A percentile compares a stretch with the other conserved stretches of the same genome.
Evolutionary conservation across 2,113 vertebrate genomes (phyloP).

Genomic region (Heliornis fulica): DNA sequence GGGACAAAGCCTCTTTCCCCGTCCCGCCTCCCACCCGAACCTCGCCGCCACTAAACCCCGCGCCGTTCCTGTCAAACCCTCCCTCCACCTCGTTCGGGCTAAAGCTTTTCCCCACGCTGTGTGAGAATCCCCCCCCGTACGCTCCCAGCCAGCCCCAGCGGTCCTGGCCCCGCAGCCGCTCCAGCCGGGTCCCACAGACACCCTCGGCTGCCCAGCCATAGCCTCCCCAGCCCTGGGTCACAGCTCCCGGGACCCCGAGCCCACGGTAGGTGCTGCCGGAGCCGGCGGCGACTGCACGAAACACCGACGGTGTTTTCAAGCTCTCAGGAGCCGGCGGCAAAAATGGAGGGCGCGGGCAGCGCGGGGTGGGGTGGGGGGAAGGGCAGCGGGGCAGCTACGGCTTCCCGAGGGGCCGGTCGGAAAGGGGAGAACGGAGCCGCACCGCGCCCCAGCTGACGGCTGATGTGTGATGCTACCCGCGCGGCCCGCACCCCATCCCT

Average conservation of each 20-base stretch:
- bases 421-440: not conserved
- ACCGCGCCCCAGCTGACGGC: too few relatives aligned
- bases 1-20: not conserved
- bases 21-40: not conserved
- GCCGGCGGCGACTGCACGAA: not conserved
- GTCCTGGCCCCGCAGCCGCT: not conserved
- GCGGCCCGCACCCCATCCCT: too few relatives aligned
- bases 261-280: not conserved
- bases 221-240: not conserved
- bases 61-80: not conserved
- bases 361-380: not conserved
- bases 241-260: not conserved
- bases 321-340: not conserved
- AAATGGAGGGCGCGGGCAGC: too few relatives aligned
- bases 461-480: not conserved
- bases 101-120: not conserved
- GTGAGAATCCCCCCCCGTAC: not conserved
- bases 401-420: not conserved
- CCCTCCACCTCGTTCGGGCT: not conserved
- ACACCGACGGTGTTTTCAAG: not conserved
- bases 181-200: not conserved
- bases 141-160: not conserved
- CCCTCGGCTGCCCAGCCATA: not conserved
- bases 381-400: not conserved
- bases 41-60: not conserved